Base-by-base conservation (phyloP, 2,888 invertebrate genomes). In the Lasioglossum figueresi region DNA sequence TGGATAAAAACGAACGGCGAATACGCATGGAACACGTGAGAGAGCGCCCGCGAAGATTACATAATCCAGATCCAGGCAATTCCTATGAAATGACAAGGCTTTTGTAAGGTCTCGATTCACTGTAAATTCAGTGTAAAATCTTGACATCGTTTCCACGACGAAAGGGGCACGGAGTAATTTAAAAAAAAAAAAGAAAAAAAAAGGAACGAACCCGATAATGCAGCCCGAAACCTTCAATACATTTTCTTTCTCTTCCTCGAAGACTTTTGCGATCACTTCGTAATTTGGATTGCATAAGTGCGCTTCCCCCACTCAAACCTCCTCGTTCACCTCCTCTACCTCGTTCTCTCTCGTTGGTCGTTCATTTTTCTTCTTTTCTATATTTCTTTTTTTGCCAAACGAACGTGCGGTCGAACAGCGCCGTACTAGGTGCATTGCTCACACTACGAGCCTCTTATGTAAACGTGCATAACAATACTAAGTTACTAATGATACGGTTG, bases 391-490 rank as follows among this genome's bases (percentile, higher is more conserved):
- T 31, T 63, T 31, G 52, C 14, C 71, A 31, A 63, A 31, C 31
- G 31, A 45, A 37, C 40, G 14, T n/a, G 59, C 63, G 59, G 68
- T 16, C 72, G 45, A 66, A 68, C 56, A 70, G 5, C 77, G 63
- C 66, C 78, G 45, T 56, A 14, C 45, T 71, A 59, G 48, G 75
- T 52, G 66, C 88, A 92, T 92, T 91, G 91, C 92, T 92, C 90
- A 85, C 87, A 85, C 89, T 91, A 91, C 90, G 90, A 88, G 90
- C 91, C 92, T 92, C 92, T 94, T 94, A 94, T 93, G 92, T 93
- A 94, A 94, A 93, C 90, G 88, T 81, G 84, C 89, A 85, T 89
- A 92, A 93, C 92, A 91, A 93, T 92, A 90, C 90, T 86, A 89
- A 87, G 88, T 87, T 90, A 89, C 88, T 92, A 93, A 93, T 93